phyloP scores from a whole-genome alignment of 2,113 vertebrate genomes.

The Corythornis cristatus region DNA sequence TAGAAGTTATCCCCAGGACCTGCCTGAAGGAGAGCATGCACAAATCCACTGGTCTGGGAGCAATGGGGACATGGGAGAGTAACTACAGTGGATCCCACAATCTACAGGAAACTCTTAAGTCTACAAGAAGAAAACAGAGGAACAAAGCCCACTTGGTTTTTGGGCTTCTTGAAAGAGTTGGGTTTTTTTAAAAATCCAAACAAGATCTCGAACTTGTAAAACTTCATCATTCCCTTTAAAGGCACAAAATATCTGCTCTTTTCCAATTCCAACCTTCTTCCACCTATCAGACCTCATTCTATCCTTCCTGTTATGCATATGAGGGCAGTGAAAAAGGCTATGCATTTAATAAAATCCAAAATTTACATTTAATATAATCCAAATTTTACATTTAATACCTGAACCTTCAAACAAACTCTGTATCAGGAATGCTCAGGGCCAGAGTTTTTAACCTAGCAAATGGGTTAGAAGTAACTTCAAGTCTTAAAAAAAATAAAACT shows the following conservation, averaged over 20 bases:
- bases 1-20: background rate
- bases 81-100: background rate
- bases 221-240: background rate
- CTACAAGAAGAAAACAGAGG: background rate
- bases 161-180: no score
- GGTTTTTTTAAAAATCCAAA: background rate
- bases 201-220: background rate
- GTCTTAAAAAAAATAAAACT: slow-evolving; percentile 33
- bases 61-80: background rate
- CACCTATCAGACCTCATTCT: background rate
- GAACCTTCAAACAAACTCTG: background rate
- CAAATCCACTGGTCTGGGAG: background rate
- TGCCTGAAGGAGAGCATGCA: background rate
- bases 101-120: background rate
- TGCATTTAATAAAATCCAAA: background rate
- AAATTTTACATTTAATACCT: background rate
- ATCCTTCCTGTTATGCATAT: background rate
- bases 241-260: background rate
- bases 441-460: background rate
- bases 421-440: background rate
- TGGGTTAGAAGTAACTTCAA: slow-evolving; percentile 21
- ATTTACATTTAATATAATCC: background rate
- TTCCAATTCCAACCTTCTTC: background rate
- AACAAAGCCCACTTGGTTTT: background rate
- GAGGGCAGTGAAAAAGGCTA: background rate